phyloP scores from a whole-genome alignment of 2,797 vertebrate species.

The Pyrocephalus nanus region DNA sequence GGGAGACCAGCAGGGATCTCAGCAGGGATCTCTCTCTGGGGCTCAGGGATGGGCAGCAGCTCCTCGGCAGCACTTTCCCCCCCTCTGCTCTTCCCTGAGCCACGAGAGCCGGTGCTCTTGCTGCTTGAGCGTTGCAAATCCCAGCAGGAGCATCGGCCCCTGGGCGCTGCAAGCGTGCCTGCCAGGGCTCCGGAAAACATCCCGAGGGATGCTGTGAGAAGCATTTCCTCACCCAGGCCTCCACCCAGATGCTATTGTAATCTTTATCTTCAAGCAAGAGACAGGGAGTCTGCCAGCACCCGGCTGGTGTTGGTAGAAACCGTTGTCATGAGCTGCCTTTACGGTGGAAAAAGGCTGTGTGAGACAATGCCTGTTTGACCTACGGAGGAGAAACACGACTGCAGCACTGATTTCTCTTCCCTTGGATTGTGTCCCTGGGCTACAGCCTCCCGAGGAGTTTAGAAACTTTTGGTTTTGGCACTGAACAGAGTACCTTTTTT shows the following conservation, averaged over 20 bases:
- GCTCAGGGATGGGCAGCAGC: not conserved
- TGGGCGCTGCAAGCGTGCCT: not conserved
- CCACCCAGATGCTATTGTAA: conserved; percentile 42
- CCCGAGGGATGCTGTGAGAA: conserved; percentile 1
- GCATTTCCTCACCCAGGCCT: not conserved
- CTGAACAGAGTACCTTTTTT: not conserved
- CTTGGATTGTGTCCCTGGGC: not conserved
- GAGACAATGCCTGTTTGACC: not conserved
- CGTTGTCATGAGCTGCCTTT: conserved; percentile 23
- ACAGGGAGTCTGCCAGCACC: conserved; percentile 30
- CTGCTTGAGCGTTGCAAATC: fast-evolving
- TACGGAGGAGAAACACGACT: not conserved
- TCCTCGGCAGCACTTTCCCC: not conserved
- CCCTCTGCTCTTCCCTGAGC: not conserved
- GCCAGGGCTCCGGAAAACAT: not conserved
- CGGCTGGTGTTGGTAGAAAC: conserved; percentile 24
- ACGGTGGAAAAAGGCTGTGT: not conserved
- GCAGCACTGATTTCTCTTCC: not conserved
- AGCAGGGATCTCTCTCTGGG: not conserved
- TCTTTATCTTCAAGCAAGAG: conserved; percentile 51
- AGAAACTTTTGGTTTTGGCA: not conserved
- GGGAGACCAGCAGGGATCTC: not conserved
- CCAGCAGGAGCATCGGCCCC: not conserved
- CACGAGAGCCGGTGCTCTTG: fast-evolving
- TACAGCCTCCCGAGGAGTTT: not conserved